Conservation (phyloP, 2,888 invertebrate species). For the Dugesia japonica region DNA sequence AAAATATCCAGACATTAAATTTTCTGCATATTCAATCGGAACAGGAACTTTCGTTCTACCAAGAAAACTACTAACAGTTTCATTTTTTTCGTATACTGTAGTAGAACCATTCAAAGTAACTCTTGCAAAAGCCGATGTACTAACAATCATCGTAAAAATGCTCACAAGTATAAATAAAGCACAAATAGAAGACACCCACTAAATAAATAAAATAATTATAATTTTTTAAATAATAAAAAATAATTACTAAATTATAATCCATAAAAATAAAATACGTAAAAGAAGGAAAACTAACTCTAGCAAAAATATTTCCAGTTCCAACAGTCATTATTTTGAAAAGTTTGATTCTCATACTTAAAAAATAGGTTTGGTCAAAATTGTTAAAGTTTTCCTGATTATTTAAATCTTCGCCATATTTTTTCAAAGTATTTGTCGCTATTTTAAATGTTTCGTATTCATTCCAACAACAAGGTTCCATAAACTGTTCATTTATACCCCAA, state of each 20-base stretch:
- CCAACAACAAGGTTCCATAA: constrained; percentile 10
- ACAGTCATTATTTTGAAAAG: neutral
- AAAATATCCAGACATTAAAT: neutral
- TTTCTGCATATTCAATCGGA: neutral
- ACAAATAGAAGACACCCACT: neutral
- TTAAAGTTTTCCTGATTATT: neutral
- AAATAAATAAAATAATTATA: neutral
- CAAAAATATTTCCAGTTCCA: neutral
- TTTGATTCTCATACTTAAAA: neutral
- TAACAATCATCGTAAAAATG: neutral
- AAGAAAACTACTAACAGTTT: neutral
- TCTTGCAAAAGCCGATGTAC: neutral
- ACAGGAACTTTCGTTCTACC: neutral
- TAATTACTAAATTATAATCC: no score
- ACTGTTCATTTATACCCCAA: neutral
- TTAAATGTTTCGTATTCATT: neutral
- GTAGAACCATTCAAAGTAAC: neutral
- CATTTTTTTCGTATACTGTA: neutral
- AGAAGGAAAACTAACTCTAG: neutral
- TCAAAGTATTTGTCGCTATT: neutral
- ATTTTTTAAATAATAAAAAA: no score
- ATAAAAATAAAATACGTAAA: neutral
- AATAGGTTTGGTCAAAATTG: neutral
- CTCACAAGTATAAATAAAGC: neutral
- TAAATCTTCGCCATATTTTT: constrained; percentile 1